Conservation (phyloP, 2,888 invertebrate genomes). For the Drosophila infuscata region DNA sequence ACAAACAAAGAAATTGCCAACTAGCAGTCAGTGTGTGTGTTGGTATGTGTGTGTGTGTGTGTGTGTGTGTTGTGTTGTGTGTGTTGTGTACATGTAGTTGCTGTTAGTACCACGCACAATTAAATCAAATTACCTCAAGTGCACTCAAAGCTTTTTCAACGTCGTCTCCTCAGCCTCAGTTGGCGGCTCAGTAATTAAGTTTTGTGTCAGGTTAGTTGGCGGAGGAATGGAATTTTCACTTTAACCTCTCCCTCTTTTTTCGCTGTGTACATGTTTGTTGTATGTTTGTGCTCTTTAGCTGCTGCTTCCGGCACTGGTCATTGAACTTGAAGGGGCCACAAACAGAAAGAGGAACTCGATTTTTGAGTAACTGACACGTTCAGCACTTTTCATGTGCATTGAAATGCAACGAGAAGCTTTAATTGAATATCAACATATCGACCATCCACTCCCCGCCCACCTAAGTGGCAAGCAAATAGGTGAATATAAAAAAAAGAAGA, state of each 20-base stretch:
- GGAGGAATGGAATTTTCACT: not conserved
- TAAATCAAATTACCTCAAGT: slow-evolving; percentile 81
- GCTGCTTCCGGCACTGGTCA: slow-evolving; percentile 55
- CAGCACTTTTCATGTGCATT: slow-evolving; percentile 23
- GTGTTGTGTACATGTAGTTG: slow-evolving; percentile 16
- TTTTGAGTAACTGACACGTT: slow-evolving; percentile 35
- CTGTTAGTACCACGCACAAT: slow-evolving; percentile 68
- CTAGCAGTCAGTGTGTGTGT: slow-evolving; percentile 13
- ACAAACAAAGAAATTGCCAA: slow-evolving; percentile 29
- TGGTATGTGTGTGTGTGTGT: slow-evolving; percentile 17
- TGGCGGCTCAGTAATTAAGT: slow-evolving; percentile 69
- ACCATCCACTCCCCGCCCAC: not conserved
- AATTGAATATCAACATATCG: slow-evolving; percentile 57
- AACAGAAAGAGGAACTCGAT: not conserved
- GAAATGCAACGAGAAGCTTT: slow-evolving; percentile 29
- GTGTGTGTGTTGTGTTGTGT: not conserved
- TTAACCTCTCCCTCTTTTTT: slow-evolving; percentile 2
- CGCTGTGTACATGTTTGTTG: slow-evolving; percentile 2
- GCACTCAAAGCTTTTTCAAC: slow-evolving; percentile 68
- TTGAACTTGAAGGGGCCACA: slow-evolving; percentile 46
- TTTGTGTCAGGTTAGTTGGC: slow-evolving; percentile 47
- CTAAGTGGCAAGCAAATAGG: not conserved
- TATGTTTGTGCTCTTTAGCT: slow-evolving; percentile 12
- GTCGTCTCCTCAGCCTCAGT: slow-evolving; percentile 26
- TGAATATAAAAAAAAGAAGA: not conserved